These are phyloP conservation scores for cattle (Bos taurus) DNA, from an alignment of 2,113 vertebrate genomes.

Conservation along the genomic window ARS-UCD2.0 NC_037329.1:133611501-133612000, in stretches of 20 bases:
- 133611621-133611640: not conserved
- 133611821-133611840: not conserved
- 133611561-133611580: too few species aligned
- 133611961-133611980: fast-evolving
- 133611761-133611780: not conserved
- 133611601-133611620: fast-evolving
- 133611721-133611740: not conserved
- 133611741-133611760: not conserved
- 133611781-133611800: fast-evolving
- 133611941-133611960: not conserved
- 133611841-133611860: not conserved
- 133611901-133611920: not conserved
- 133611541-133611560: fast-evolving
- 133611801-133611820: not conserved
- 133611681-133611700: not conserved
- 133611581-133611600: not conserved
- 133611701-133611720: not conserved
- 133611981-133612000: not conserved
- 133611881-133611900: not conserved
- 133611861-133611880: not conserved
- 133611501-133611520: not conserved
- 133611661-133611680: fast-evolving
- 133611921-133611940: not conserved
- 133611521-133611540: fast-evolving
- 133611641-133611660: too few species aligned